phyloP scores from a whole-genome alignment of 1,140 invertebrate species.

The Diorhabda elongata region DNA sequence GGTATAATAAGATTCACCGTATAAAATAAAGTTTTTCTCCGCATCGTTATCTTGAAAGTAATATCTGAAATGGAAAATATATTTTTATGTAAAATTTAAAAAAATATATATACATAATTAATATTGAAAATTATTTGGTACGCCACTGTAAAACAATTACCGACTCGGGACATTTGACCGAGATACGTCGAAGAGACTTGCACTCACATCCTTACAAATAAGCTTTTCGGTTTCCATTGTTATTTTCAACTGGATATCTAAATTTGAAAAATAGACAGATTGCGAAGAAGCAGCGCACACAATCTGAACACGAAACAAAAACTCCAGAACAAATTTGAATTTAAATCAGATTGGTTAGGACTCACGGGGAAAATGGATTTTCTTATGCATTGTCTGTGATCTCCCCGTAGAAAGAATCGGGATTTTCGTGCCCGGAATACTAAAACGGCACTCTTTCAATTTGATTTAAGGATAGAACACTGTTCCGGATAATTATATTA shows the following conservation, averaged over 20 bases:
- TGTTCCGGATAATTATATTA: neutral
- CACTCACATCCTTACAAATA: slow-evolving; percentile 2
- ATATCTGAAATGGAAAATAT: slow-evolving; percentile 67
- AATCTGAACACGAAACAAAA: neutral
- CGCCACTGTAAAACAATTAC: neutral
- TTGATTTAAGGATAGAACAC: neutral
- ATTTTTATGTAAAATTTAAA: too few species aligned
- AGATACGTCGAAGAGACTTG: neutral
- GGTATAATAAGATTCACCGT: slow-evolving; percentile 89
- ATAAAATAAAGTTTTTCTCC: slow-evolving; percentile 88
- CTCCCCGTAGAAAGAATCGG: neutral
- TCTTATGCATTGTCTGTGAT: slow-evolving; percentile 2
- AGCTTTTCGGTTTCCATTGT: neutral
- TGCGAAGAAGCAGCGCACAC: neutral
- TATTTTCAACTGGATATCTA: slow-evolving; percentile 2
- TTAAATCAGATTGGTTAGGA: slow-evolving; percentile 10
- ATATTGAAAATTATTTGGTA: too few species aligned
- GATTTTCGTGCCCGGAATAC: neutral
- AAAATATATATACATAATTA: too few species aligned
- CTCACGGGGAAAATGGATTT: slow-evolving; percentile 1
- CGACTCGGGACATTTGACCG: neutral
- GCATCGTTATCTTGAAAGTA: slow-evolving; percentile 92
- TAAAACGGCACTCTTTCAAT: neutral
- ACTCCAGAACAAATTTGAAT: slow-evolving; percentile 8
- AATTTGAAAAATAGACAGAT: slow-evolving; percentile 3